Evolutionary conservation across 2,797 vertebrate species (phyloP), one percentile per base, ranked within the genome.

Genomic region (Molossus alvarezi): DNA sequence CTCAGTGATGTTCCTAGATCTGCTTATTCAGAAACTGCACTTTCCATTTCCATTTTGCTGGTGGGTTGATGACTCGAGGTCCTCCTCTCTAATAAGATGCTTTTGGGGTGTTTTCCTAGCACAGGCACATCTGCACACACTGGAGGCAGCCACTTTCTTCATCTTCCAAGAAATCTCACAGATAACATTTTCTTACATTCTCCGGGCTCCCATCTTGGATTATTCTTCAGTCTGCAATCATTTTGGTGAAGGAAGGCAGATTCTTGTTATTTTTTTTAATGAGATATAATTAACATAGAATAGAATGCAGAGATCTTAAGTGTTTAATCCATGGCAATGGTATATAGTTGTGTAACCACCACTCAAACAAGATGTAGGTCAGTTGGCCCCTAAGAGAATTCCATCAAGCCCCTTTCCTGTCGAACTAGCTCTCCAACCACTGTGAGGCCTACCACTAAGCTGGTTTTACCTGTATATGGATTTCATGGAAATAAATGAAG

Each of bases 401-500:
- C 23, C 29, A 37, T 55, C 29, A 15, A 48, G 21, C 21, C 41
- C 48, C 13, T 67, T 69, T 86, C 67, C 62, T 71, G 20, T 41
- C 62, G 95, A 20, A 41, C 21, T 45, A 60, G 51, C 33, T 94
- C 45, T 71, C 60, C 29, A 91, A 67, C 23, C 53, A 80, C 29
- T 71, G 3, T 58, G 25, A 37, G 14, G 6, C 73, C 48, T 71
- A 12, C 45, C 73, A 85, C 4, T 17, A 48, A 27, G 71, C 25
- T 25, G 90, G 13, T 92, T 93, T 87, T 57, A 23, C 25, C 51
- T 55, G 4, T 67, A 77, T 80, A 45, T 77, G 17, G 37, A 93
- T 85, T 95, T 95, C n/a, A 65, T 33, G 11, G 27, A 93, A 90
- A 91, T 77, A 84, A 93, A 92, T 83, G 53, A 4, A 72, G 3